A percentile compares a stretch with the other conserved stretches of the same genome.
Evolutionary conservation across 2,113 vertebrate genomes (phyloP).

Genomic region (Capreolus pygargus): DNA sequence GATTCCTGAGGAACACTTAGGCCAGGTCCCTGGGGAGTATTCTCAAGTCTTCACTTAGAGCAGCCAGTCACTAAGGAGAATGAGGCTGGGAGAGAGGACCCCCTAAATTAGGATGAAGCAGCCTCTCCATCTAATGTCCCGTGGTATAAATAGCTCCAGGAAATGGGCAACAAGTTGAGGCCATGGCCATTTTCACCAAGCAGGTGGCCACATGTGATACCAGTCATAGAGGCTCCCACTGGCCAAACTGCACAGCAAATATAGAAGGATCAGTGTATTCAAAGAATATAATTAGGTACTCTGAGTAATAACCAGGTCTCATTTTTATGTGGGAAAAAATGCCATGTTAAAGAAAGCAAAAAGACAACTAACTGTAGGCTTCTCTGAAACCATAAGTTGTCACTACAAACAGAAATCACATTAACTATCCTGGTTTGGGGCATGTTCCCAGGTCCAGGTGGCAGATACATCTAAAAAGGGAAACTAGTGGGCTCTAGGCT

Average conservation of each 20-base stretch:
- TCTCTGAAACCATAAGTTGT: constrained; percentile 38
- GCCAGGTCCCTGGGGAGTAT: background rate
- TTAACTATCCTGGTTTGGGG: constrained; percentile 43
- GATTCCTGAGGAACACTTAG: background rate
- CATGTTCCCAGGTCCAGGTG: constrained; percentile 52
- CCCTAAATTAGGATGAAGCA: background rate
- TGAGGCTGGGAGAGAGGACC: background rate
- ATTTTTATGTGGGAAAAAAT: constrained; percentile 31
- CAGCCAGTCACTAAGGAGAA: background rate
- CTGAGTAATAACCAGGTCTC: constrained; percentile 43
- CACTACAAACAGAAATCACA: constrained; percentile 66
- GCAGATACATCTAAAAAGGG: constrained; percentile 71
- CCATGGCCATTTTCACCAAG: background rate
- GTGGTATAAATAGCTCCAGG: background rate
- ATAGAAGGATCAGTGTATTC: constrained; percentile 39
- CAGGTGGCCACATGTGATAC: background rate
- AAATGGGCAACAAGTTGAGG: background rate
- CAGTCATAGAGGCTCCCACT: background rate
- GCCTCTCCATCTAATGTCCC: background rate
- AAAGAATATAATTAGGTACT: constrained; percentile 37
- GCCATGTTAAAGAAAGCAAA: background rate
- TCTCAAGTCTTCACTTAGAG: background rate
- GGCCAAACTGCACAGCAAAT: constrained; percentile 37
- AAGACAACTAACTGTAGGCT: constrained; percentile 59
- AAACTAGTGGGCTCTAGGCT: constrained; percentile 52